Base-by-base conservation (phyloP, 2,888 invertebrate genomes). In the Tenthredo livida region DNA sequence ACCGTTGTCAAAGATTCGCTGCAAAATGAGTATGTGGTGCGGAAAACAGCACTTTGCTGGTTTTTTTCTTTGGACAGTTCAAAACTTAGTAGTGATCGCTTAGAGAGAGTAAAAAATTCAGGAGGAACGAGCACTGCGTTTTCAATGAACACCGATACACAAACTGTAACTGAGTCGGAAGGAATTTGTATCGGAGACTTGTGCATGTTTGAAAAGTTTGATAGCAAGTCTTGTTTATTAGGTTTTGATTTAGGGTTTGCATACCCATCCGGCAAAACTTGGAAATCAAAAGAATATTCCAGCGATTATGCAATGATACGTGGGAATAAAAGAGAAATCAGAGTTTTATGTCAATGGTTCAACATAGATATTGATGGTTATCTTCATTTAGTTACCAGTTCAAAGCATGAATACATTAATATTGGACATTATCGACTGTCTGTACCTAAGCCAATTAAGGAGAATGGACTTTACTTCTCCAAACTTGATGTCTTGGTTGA, bases 361-460 rank as follows among this genome's bases (percentile, higher is more conserved):
- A 70, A 29, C 33, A 70, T 70, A 70, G 70, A 70, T 70, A 70
- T 70, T 70, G 70, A 70, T 70, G 70, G 70, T 70, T 70, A 70
- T 70, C 70, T 70, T 1, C 25, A 70, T 70, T 70, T 70, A 70
- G 70, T 70, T 70, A 70, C 70, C 70, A 70, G 70, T 70, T 70
- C 37, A 70, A 70, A 70, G 33, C 70, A 70, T 70, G 70, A 70
- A 70, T 70, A 70, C 70, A 37, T 70, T 70, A 70, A 70, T 70
- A 70, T 70, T 70, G 15, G 9, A 29, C 33, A 70, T 70, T 70
- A 25, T 70, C 70, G 70, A 70, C 70, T 70, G 70, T 70, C 70
- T 70, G 70, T 70, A 70, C 70, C 70, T 70, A 70, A 70, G 70
- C 70, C 70, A 70, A 70, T 70, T 70, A 70, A 70, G 70, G 70